Conservation (phyloP, 1,140 invertebrate genomes). For the Brachionus angularis region DNA sequence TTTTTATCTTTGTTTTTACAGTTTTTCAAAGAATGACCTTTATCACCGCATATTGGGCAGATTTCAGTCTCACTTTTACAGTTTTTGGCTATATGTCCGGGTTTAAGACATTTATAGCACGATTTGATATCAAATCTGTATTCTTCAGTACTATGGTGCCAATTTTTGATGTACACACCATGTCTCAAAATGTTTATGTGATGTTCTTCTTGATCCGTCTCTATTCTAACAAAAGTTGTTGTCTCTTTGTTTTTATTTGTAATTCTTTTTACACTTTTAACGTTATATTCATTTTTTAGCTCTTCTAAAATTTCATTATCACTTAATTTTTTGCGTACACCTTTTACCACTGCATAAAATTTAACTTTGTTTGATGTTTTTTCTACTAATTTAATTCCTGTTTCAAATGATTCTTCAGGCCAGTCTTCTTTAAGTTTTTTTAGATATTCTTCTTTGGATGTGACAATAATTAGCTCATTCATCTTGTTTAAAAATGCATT, state of each 20-base stretch:
- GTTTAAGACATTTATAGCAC: constrained; percentile 47
- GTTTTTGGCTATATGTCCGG: constrained; percentile 49
- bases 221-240: not conserved
- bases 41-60: not conserved
- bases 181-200: constrained; percentile 42
- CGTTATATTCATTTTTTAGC: not conserved
- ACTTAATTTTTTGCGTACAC: not conserved
- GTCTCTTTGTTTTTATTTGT: constrained; percentile 8
- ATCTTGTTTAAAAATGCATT: too few relatives aligned
- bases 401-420: not conserved
- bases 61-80: constrained; percentile 44
- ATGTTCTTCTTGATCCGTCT: not conserved
- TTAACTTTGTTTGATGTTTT: not conserved
- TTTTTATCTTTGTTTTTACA: constrained; percentile 50
- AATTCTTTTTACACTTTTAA: not conserved
- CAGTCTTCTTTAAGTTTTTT: not conserved
- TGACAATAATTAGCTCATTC: constrained; percentile 5
- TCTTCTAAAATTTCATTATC: not conserved
- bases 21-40: constrained; percentile 44
- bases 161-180: constrained; percentile 49
- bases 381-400: not conserved
- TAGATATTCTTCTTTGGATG: not conserved
- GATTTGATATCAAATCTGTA: constrained; percentile 47
- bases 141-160: constrained; percentile 47
- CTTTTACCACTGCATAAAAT: not conserved